Evolutionary conservation across 2,888 invertebrate genomes (phyloP).

Genomic region (Mesoligia furuncula): DNA sequence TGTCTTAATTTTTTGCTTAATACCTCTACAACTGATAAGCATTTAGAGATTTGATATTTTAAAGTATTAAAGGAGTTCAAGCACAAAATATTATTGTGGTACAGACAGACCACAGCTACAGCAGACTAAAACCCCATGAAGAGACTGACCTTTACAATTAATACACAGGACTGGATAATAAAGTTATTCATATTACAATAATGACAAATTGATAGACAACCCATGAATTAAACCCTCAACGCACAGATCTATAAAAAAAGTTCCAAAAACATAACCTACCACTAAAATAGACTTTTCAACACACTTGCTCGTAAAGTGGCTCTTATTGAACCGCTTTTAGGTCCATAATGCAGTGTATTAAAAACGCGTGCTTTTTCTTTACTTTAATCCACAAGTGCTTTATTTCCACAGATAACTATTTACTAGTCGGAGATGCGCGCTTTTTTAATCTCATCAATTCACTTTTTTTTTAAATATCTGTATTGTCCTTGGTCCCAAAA

Average conservation of each 20-base stretch:
- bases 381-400: too few relatives aligned
- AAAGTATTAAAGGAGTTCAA: background rate
- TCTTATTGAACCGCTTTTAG: too few relatives aligned
- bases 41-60: background rate
- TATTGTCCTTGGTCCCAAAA: too few relatives aligned
- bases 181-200: constrained; percentile 32
- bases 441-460: too few relatives aligned
- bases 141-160: background rate
- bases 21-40: background rate
- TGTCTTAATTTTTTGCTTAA: background rate
- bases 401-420: too few relatives aligned
- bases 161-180: background rate
- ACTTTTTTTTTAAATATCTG: too few relatives aligned
- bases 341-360: too few relatives aligned
- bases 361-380: too few relatives aligned
- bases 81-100: background rate
- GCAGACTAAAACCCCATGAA: background rate
- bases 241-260: constrained; percentile 3
- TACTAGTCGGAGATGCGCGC: too few relatives aligned
- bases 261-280: background rate
- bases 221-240: constrained; percentile 39
- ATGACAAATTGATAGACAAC: constrained; percentile 55
- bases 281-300: constrained; percentile 54
- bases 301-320: too few relatives aligned
- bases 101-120: background rate